Base-by-base conservation (phyloP, 2,888 invertebrate genomes). In the Caenorhabditis sulstoni region DNA sequence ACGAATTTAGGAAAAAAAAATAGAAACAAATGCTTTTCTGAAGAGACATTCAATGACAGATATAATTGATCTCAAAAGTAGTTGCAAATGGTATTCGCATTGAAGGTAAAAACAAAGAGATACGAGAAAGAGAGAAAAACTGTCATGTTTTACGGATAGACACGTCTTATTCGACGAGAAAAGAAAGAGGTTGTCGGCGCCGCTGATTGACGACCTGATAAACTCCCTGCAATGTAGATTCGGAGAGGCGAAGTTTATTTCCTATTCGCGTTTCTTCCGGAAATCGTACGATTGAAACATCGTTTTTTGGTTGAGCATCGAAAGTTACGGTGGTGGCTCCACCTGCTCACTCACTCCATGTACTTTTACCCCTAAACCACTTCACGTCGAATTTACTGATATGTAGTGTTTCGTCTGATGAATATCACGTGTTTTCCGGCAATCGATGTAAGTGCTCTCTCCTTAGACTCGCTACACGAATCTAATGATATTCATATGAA, bases 301-400 rank as follows among this genome's bases (percentile, higher is more conserved):
- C 29, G 29, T 29, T 29, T 29, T 50, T 52, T 55, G n/a, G n/a
- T 23, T 41, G 47, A 47, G 23, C 53, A 44, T 14, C 18, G 12
- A n/a, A 57, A 12, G 37, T 5, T 18, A 62, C 62, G 29, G 29
- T 29, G 29, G 7, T 29, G 71, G 71, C 62, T 71, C 71, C 41
- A 71, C 53, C 41, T 37, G 35, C 58, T 57, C 58, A 50, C 9
- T 9, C 9, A 47, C 16, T 71, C 35, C 41, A 44, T 64, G 71
- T 62, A 71, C 71, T 71, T 71, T 71, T 18, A 61, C 61, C 70
- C 41, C 18, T 29, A 11, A n/a, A n/a, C 49, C 29, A 29, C 3
- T 22, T n/a, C 3, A n/a, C 29, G 1, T 29, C n/a, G 35, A 53
- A 29, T 35, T 35, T n/a, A 22, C 29, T 55, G 22, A 58, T 39